Base-by-base conservation (phyloP, 2,797 vertebrate species). In the Hydrophis major region DNA sequence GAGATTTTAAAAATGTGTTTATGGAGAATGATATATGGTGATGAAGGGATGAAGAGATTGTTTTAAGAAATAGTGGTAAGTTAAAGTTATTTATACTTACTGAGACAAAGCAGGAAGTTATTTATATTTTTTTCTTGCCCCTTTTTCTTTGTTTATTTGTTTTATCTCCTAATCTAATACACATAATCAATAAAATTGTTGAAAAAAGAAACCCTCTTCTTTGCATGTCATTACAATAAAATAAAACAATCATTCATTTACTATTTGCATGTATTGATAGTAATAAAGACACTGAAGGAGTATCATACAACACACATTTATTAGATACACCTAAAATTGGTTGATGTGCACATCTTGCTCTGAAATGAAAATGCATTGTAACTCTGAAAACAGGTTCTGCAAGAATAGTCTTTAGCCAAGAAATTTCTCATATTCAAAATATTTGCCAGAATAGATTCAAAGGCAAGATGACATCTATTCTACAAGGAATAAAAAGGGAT, bases 351-450 rank as follows among this genome's bases (percentile, higher is more conserved):
- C 63, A 61, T 57, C 20, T 0, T 0, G 50, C 0, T 90, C 53
- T 78, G 0, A 83, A 1, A 0, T 6, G 4, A 42, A 1, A 83
- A 53, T 12, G 0, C 0, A 28, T 0, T 0, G 0, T 0, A 0
- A 86, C 53, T 94, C 7, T 28, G 11, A 7, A 86, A 69, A 6
- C 88, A 42, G 92, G 78, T 28, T 20, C 0, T 0, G 11, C 53
- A 0, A 60, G 92, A 59, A 89, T 87, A 94, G 57, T 50, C 28
- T 53, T 32, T 88, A 88, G 32, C 27, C 69, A 92, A 27, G 63
- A 86, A 20, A 13, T 86, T 74, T 47, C 57, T 37, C 66, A 56
- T n/a, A 61, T 78, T 66, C 53, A 47, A 55, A 83, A 53, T 59
- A 57, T 20, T 60, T 50, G 27, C 25, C 50, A 3, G 14, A 22